phyloP scores from a whole-genome alignment of 2,113 vertebrate genomes.

The Odobenus rosmarus region DNA sequence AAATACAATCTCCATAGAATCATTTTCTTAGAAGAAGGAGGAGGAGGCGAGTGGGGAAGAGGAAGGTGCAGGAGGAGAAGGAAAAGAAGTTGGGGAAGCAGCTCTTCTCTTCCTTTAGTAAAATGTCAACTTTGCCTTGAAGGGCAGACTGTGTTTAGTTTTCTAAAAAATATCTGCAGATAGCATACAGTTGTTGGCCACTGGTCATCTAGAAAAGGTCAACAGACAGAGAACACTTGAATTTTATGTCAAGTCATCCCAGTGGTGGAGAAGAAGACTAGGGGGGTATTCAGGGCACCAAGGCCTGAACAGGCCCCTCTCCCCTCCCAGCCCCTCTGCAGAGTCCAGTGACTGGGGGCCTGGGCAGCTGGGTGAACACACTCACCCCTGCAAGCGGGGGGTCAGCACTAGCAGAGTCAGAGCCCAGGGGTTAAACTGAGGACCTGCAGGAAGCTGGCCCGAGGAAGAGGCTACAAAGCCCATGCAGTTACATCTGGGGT shows the following conservation, averaged over 20 bases:
- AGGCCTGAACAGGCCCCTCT: accelerated
- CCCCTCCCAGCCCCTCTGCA: not conserved
- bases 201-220: not conserved
- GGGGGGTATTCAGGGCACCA: accelerated
- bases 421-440: accelerated
- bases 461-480: not conserved
- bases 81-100: not conserved
- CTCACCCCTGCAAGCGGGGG: too few species aligned
- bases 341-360: not conserved
- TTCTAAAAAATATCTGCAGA: not conserved
- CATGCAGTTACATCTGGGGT: accelerated
- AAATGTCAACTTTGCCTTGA: not conserved
- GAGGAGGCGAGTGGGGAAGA: not conserved
- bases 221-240: not conserved
- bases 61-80: too few species aligned
- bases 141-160: not conserved
- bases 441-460: not conserved
- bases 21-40: not conserved
- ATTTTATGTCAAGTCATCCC: not conserved
- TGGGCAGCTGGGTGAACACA: accelerated
- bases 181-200: accelerated
- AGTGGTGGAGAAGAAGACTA: not conserved
- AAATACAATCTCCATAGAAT: not conserved
- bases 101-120: not conserved
- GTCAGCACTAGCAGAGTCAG: not conserved